Evolutionary conservation across 1,140 invertebrate species (phyloP), one percentile per base, ranked within the genome.

Genomic region (Nylanderia fulva): DNA sequence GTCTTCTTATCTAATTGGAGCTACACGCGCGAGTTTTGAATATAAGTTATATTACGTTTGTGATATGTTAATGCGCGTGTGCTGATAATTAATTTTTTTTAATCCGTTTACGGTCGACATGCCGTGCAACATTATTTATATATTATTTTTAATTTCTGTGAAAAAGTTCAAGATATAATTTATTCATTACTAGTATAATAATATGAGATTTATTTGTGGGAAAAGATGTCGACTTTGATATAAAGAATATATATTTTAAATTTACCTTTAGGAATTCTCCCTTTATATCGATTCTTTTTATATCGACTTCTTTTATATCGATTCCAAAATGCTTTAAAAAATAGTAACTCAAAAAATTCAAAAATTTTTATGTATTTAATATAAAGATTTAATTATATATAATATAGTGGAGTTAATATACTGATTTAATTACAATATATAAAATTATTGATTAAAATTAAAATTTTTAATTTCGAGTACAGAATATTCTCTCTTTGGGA

Each of bases 1-100:
- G 9, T 15, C 36, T 18, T 54, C 61, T 68, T 69, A 39, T 69
- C 48, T 80, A 58, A 21, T 21, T 66, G 76, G 63, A 69, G 33
- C 48, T 80, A 39, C 11, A 21, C 61, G 39, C n/a, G 39, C n/a
- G 13, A 29, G 27, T 69, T 80, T 80, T 29, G 21, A 69, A 80
- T 79, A 27, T 29, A 61, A 52, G 1, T 36, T 1, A 29, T 11
- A 21, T 15, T 66, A 77, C 24, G 39, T 18, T 77, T 45, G 29
- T 29, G n/a, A 42, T 63, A 27, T 6, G 11, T 45, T 76, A 18
- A 21, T 27, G 21, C 13, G 58, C 27, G 18, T 56, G n/a, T 56
- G 13, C 15, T 42, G 58, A 60, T 24, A 61, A 39, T 39, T 61
- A 18, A 61, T 61, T 61, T 61, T 61, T 60, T 5, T 60, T 11